Conservation (phyloP, 2,113 vertebrate genomes). For the Machaerirhynchus nigripectus region DNA sequence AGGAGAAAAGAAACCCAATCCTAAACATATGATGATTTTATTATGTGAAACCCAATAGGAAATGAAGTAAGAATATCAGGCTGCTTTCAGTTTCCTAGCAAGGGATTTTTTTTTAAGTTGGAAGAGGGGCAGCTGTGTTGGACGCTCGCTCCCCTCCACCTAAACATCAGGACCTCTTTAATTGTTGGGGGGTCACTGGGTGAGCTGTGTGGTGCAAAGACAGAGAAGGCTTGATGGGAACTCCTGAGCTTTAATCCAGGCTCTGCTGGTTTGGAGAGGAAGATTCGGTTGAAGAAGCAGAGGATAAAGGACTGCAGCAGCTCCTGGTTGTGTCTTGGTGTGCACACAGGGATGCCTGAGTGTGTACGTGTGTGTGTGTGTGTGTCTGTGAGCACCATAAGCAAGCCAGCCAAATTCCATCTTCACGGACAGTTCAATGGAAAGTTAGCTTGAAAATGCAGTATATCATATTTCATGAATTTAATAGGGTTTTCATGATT, state of each 20-base stretch:
- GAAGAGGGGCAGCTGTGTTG: background rate
- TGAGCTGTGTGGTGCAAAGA: background rate
- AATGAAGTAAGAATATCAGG: slow-evolving; percentile 72
- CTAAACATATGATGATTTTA: slow-evolving; percentile 68
- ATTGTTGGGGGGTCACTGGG: background rate
- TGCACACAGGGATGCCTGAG: background rate
- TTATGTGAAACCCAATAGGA: slow-evolving; percentile 74
- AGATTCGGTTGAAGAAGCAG: background rate
- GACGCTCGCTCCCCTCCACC: background rate
- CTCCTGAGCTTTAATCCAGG: background rate
- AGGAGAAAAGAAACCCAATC: slow-evolving; percentile 42
- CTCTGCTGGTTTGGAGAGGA: background rate
- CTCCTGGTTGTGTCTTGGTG: background rate
- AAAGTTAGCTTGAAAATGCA: slow-evolving; percentile 74
- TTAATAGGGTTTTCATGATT: slow-evolving; percentile 88
- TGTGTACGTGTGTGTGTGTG: background rate
- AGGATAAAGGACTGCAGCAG: background rate
- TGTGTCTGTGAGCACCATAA: background rate
- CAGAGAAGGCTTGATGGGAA: background rate
- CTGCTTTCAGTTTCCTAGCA: slow-evolving; percentile 55
- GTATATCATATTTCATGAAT: slow-evolving; percentile 84
- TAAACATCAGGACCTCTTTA: background rate
- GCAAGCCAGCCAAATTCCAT: slow-evolving; percentile 70
- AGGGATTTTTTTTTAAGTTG: slow-evolving; percentile 4
- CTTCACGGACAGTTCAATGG: slow-evolving; percentile 79